Percentiles rank a stretch among this genome's conserved stretches.
These are phyloP conservation scores for Heloderma charlesbogerti DNA, from an alignment of 2,113 vertebrate species.

Conservation along the genomic window DNA sequence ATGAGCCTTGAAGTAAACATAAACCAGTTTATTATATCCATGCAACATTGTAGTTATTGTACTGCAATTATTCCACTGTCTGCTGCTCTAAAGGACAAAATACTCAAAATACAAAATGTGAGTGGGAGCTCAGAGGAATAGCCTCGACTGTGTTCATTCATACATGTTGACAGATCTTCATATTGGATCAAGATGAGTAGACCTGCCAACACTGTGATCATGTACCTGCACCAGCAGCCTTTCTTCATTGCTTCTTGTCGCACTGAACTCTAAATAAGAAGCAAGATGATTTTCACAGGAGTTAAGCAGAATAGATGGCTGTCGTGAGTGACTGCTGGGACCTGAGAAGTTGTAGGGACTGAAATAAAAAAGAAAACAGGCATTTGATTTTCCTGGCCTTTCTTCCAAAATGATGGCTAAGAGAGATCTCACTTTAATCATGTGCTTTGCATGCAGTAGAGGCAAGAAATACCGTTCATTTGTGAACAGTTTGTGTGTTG, in stretches of 20 bases:
- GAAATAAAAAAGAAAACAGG: conserved; percentile 44
- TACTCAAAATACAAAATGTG: no score
- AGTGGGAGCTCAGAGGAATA: neutral
- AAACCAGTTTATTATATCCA: neutral
- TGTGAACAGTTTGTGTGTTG: conserved; percentile 9
- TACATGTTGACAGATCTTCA: neutral
- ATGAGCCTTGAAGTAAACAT: neutral
- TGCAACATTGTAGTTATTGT: neutral
- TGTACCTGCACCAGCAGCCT: rapidly evolving
- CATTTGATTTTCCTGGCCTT: neutral
- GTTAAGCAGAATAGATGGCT: neutral
- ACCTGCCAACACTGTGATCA: neutral
- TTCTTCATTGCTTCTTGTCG: neutral
- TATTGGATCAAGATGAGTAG: neutral
- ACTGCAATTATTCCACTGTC: neutral
- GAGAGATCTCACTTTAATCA: conserved; percentile 15
- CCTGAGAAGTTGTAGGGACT: conserved; percentile 42
- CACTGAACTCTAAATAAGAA: neutral
- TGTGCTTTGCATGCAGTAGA: conserved; percentile 14
- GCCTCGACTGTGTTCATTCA: neutral
- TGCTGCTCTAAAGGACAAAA: conserved; percentile 13
- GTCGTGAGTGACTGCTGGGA: neutral
- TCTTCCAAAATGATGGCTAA: conserved; percentile 55
- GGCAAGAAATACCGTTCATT: conserved; percentile 30
- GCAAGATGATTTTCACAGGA: conserved; percentile 18